phyloP scores from a whole-genome alignment of 2,888 invertebrate species.

The Hipparchia sbordonii region DNA sequence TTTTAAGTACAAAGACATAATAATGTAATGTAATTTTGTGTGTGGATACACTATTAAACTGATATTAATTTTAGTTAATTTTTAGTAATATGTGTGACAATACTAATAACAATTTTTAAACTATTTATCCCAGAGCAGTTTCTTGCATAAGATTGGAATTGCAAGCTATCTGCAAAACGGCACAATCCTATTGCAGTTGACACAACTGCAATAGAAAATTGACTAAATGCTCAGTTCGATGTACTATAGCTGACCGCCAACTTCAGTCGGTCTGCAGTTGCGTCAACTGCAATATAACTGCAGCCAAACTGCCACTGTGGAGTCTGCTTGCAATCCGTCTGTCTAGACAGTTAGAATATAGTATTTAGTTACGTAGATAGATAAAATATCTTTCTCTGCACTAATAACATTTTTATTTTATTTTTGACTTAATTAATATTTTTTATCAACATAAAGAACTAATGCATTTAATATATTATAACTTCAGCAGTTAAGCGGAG shows the following conservation, averaged over 20 bases:
- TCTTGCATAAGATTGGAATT: background rate
- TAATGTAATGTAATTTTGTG: conserved; percentile 10
- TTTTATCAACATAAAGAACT: background rate
- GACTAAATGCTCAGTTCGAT: too few relatives aligned
- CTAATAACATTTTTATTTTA: background rate
- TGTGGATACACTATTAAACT: background rate
- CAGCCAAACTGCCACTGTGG: too few relatives aligned
- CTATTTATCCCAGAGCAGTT: conserved; percentile 14
- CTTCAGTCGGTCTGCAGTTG: too few relatives aligned
- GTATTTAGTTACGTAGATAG: conserved; percentile 17
- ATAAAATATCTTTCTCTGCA: background rate
- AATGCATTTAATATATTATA: conserved; percentile 20
- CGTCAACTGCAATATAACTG: too few relatives aligned
- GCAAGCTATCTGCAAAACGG: too few relatives aligned
- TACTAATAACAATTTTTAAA: conserved; percentile 10
- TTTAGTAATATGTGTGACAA: conserved; percentile 5
- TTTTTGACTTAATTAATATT: too few relatives aligned
- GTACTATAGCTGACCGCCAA: too few relatives aligned
- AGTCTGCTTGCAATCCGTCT: too few relatives aligned
- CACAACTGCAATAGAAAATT: too few relatives aligned
- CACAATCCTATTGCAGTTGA: too few relatives aligned
- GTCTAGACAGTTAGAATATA: conserved; percentile 4
- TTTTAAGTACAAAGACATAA: conserved; percentile 23
- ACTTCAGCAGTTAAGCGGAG: background rate
- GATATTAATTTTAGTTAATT: conserved; percentile 6